A percentile compares a stretch with the other conserved stretches of the same genome.
Conservation (phyloP, 37 sponge, comb jelly and placozoan genomes). For the Lycopodina hypogea region DNA sequence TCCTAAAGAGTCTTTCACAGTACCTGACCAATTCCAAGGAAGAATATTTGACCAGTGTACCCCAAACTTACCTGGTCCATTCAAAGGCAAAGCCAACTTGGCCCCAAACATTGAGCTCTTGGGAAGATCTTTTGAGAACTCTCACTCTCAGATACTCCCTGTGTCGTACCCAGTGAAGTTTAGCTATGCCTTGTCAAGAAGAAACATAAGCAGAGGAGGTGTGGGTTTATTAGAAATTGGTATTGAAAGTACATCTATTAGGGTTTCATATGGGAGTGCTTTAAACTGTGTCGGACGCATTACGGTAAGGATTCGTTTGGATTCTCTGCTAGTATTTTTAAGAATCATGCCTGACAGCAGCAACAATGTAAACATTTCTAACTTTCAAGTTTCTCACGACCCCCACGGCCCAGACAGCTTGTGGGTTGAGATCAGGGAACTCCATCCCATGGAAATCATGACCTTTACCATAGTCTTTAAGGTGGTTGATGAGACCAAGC, state of each 20-base stretch:
- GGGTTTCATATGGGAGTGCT: conserved; percentile 17
- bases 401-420: conserved; percentile 35
- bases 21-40: conserved; percentile 60
- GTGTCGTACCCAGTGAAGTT: conserved; percentile 79
- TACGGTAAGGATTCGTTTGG: conserved; percentile 40
- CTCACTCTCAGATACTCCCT: conserved; percentile 23
- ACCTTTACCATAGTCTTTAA: conserved; percentile 36
- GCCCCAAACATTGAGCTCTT: conserved; percentile 48
- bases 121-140: conserved; percentile 66
- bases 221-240: conserved; percentile 50
- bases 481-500: conserved; percentile 39
- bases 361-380: too few species aligned
- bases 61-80: conserved; percentile 72
- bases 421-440: conserved; percentile 25
- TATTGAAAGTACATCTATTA: conserved; percentile 33
- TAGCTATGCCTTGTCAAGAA: conserved; percentile 29
- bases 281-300: conserved; percentile 53
- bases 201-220: conserved; percentile 58
- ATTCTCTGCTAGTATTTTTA: conserved; percentile 47
- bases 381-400: conserved; percentile 37
- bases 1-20: conserved; percentile 22
- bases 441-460: conserved; percentile 44
- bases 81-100: conserved; percentile 45
- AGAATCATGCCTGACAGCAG: conserved; percentile 19
- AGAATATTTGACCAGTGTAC: conserved; percentile 72